Conservation (phyloP, 2,113 vertebrate species). For the Hemiprocne comata region DNA sequence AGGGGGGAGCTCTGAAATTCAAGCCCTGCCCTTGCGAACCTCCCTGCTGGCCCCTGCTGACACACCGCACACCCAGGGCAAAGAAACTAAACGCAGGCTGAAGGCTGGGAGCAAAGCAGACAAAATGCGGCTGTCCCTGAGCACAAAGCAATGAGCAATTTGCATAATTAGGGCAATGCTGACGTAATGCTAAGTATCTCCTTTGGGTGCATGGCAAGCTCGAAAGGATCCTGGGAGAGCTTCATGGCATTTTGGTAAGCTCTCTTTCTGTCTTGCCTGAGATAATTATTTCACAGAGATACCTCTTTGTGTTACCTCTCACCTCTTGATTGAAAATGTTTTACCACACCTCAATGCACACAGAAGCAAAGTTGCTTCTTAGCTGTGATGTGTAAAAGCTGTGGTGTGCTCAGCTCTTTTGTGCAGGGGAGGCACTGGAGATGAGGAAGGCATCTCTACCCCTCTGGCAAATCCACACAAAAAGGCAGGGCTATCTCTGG, state of each 20-base stretch:
- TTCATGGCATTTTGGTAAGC: background rate
- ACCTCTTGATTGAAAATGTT: background rate
- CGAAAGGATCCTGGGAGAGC: background rate
- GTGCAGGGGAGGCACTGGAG: background rate
- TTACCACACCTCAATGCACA: background rate
- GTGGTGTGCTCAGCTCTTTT: background rate
- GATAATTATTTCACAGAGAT: background rate
- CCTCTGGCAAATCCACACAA: rapidly evolving
- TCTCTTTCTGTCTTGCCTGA: background rate
- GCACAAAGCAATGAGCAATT: background rate
- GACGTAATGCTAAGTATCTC: background rate
- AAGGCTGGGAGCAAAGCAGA: background rate
- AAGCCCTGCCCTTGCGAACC: background rate
- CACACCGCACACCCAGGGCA: rapidly evolving
- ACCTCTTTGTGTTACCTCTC: background rate
- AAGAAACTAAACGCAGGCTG: background rate
- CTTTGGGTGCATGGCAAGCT: background rate
- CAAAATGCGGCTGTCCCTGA: background rate
- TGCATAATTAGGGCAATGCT: constrained; percentile 11
- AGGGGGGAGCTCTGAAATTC: background rate
- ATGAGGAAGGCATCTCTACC: background rate
- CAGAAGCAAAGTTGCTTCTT: background rate
- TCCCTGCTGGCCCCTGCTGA: background rate
- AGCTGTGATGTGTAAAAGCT: background rate
- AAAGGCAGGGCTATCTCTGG: background rate